Conservation (phyloP, 2,888 invertebrate genomes). For the Auanema freiburgensis region DNA sequence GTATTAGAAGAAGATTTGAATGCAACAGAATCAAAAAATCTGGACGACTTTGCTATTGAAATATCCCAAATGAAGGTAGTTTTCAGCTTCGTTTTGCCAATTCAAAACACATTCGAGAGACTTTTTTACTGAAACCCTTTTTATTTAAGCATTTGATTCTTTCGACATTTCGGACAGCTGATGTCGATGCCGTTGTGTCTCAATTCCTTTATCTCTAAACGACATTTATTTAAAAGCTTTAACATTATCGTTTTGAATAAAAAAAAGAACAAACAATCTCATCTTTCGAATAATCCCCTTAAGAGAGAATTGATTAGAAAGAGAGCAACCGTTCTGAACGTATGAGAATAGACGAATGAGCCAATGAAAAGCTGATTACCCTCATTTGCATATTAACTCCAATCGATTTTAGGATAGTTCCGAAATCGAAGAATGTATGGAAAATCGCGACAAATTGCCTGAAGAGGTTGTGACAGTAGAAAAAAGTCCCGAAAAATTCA, state of each 20-base stretch:
- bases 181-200: conserved; percentile 1
- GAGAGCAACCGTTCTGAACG: too few species aligned
- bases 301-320: too few species aligned
- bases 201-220: too few species aligned
- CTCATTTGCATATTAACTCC: too few species aligned
- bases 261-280: conserved; percentile 2
- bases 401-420: too few species aligned
- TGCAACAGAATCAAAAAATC: conserved; percentile 15
- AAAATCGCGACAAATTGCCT: neutral
- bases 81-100: neutral
- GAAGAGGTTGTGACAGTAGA: neutral
- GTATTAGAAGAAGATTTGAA: conserved; percentile 47
- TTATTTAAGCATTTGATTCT: neutral
- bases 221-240: conserved; percentile 1
- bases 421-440: too few species aligned
- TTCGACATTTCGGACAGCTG: conserved; percentile 1
- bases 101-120: neutral
- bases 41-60: neutral
- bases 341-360: neutral
- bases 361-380: too few species aligned
- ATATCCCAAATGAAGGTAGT: neutral
- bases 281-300: too few species aligned
- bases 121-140: neutral
- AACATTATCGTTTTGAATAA: neutral
- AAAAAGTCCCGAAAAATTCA: neutral